Evolutionary conservation across 2,113 vertebrate genomes (phyloP).

Genomic region (Cololabis saira): DNA sequence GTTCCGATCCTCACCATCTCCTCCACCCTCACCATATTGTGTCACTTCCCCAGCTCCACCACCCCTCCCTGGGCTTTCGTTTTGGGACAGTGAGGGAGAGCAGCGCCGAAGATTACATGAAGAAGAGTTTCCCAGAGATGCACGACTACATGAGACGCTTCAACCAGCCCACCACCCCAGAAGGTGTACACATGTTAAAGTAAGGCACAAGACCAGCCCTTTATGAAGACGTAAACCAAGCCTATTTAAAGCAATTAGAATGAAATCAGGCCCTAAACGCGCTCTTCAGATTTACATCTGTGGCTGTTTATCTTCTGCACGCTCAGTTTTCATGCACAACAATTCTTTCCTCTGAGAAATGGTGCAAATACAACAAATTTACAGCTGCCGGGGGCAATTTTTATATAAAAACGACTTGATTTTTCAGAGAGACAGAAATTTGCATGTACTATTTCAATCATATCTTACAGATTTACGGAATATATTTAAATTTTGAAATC

Average conservation of each 20-base stretch:
- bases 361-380: constrained; percentile 2
- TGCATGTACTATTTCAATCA: background rate
- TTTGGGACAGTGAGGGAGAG: constrained; percentile 95
- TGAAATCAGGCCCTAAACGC: background rate
- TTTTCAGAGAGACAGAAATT: background rate
- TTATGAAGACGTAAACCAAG: background rate
- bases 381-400: constrained; percentile 1
- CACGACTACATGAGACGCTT: constrained; percentile 89
- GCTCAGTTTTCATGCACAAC: constrained; percentile 7
- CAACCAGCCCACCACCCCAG: constrained; percentile 90
- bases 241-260: constrained; percentile 4
- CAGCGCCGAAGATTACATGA: constrained; percentile 95
- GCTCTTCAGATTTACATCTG: constrained; percentile 15
- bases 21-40: background rate
- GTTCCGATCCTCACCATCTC: constrained; percentile 63
- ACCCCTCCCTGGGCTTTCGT: constrained; percentile 89
- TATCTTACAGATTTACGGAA: background rate
- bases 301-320: constrained; percentile 20
- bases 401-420: background rate
- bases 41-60: constrained; percentile 87
- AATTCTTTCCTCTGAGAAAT: background rate
- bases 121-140: constrained; percentile 94
- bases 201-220: constrained; percentile 57
- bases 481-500: constrained; percentile 1
- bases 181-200: constrained; percentile 91